phyloP scores from a whole-genome alignment of 1,140 invertebrate species.

The Zaprionus inermis region DNA sequence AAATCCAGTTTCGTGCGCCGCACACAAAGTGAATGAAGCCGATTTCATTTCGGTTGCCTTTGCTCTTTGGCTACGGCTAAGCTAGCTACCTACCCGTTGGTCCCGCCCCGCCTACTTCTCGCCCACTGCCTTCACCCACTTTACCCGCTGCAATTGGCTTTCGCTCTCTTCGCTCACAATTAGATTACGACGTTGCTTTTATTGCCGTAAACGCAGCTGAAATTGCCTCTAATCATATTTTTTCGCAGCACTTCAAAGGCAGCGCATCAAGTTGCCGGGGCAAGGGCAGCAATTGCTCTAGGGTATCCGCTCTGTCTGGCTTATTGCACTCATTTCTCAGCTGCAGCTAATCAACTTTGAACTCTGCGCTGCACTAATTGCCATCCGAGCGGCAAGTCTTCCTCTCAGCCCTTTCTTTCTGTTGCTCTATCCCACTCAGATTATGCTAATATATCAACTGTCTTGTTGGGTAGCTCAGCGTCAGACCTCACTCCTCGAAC shows the following conservation, averaged over 20 bases:
- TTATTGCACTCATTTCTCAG: conserved; percentile 2
- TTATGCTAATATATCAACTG: conserved; percentile 44
- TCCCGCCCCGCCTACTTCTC: neutral
- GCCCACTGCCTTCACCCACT: neutral
- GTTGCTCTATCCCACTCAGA: conserved; percentile 7
- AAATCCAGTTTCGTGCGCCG: conserved; percentile 43
- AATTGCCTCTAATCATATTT: conserved; percentile 42
- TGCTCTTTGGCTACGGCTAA: conserved; percentile 7
- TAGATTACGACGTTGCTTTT: conserved; percentile 34
- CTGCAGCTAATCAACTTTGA: conserved; percentile 10
- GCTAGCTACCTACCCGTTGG: neutral
- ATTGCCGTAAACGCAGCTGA: conserved; percentile 33
- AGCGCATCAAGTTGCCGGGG: neutral
- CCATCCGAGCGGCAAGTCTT: conserved; percentile 1
- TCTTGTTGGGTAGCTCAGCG: conserved; percentile 14
- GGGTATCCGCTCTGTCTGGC: neutral
- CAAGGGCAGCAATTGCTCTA: neutral
- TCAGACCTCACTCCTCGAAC: neutral
- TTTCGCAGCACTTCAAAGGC: conserved; percentile 35
- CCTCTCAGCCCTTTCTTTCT: neutral
- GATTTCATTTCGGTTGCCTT: conserved; percentile 34
- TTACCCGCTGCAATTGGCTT: neutral
- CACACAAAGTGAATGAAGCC: conserved; percentile 44
- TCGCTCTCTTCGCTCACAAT: conserved; percentile 11
- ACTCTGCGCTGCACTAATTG: conserved; percentile 29